These are phyloP conservation scores for Neria commutata DNA, from an alignment of 2,888 invertebrate genomes.

Conservation along the genomic window DNA sequence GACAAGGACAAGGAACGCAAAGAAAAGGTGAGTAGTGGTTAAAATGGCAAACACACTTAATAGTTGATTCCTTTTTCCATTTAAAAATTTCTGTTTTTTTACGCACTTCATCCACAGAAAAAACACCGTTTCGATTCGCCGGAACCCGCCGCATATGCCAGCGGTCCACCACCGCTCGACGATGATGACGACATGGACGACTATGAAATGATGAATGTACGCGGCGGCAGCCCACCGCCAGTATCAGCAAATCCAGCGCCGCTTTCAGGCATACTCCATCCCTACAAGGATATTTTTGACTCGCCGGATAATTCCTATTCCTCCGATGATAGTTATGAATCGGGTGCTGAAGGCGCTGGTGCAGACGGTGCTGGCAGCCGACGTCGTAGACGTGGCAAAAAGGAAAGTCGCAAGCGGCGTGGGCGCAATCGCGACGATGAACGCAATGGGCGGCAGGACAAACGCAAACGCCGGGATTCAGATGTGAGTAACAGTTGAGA, in stretches of 20 bases:
- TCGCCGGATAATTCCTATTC: conserved; percentile 66
- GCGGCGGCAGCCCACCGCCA: conserved; percentile 74
- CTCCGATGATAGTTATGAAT: conserved; percentile 65
- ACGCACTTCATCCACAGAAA: too few species aligned
- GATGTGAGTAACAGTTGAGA: conserved; percentile 59
- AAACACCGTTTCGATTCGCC: conserved; percentile 32
- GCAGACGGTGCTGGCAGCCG: conserved; percentile 59
- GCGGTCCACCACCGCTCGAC: conserved; percentile 46
- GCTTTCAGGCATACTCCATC: not conserved
- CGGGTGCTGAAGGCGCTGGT: conserved; percentile 40
- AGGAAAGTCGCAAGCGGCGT: conserved; percentile 59
- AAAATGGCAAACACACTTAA: not conserved
- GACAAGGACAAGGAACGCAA: conserved; percentile 53
- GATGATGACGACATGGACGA: conserved; percentile 70
- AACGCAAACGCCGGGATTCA: conserved; percentile 66
- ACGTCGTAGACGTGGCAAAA: conserved; percentile 51
- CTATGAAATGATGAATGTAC: conserved; percentile 79
- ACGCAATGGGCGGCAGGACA: conserved; percentile 62
- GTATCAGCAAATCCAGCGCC: conserved; percentile 11
- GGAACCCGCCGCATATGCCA: conserved; percentile 53
- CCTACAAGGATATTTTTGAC: conserved; percentile 62
- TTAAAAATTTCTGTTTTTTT: conserved; percentile 1
- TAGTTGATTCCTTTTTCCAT: not conserved
- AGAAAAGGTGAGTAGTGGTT: conserved; percentile 33
- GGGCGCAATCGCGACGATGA: conserved; percentile 63